Percentiles rank a stretch among this genome's conserved stretches.
Evolutionary conservation across 2,797 vertebrate genomes (phyloP).

Genomic region (Malurus leucopterus): DNA sequence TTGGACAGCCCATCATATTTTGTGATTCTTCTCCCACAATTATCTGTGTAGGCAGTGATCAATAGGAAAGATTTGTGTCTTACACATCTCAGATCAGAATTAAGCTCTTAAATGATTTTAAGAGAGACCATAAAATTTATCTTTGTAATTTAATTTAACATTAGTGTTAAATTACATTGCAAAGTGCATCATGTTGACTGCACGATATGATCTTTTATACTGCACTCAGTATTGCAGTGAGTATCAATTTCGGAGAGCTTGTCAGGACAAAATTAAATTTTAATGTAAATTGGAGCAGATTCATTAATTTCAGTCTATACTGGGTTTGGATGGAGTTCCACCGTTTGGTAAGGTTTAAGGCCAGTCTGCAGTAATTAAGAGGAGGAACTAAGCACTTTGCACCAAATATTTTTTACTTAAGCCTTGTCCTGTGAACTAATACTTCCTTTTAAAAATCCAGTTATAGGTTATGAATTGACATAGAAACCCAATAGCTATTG

Average conservation of each 20-base stretch:
- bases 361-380: not conserved
- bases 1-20: not conserved
- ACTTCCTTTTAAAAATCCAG: not conserved
- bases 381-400: not conserved
- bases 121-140: constrained; percentile 25
- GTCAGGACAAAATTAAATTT: constrained; percentile 38
- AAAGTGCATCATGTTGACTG: constrained; percentile 46
- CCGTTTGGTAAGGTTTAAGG: not conserved
- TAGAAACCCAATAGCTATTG: not conserved
- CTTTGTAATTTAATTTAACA: constrained; percentile 48
- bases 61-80: constrained; percentile 5
- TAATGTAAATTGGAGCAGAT: constrained; percentile 28
- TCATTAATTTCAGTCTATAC: constrained; percentile 12
- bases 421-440: not conserved
- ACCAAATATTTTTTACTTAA: not conserved
- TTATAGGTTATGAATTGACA: not conserved
- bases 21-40: not conserved
- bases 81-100: constrained; percentile 16
- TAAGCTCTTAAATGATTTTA: constrained; percentile 44
- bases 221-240: not conserved
- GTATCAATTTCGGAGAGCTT: constrained; percentile 28
- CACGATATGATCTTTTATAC: constrained; percentile 22
- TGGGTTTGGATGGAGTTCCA: not conserved
- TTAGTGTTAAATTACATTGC: constrained; percentile 41
- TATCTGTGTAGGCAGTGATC: not conserved